These are phyloP conservation scores for Ylistrum balloti DNA, from an alignment of 1,140 invertebrate species.

Conservation along the genomic window DNA sequence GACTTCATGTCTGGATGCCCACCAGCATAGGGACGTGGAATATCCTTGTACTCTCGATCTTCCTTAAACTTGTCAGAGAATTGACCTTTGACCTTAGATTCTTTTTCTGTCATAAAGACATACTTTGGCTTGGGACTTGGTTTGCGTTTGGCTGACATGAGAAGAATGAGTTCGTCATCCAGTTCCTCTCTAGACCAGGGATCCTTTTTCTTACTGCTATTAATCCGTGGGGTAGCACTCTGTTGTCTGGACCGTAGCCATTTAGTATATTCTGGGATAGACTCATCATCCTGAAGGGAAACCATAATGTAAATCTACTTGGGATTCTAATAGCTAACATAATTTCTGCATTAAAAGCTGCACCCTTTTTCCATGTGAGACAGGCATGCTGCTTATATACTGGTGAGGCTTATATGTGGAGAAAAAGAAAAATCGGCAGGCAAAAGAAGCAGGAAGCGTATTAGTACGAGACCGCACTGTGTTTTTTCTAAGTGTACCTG, in stretches of 20 bases:
- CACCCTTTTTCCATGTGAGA: too few species aligned
- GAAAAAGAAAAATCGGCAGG: too few species aligned
- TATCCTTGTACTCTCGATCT: slow-evolving; percentile 56
- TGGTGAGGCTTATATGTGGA: too few species aligned
- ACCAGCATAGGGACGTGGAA: slow-evolving; percentile 59
- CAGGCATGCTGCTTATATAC: too few species aligned
- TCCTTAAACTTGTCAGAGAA: slow-evolving; percentile 67
- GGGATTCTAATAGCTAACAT: too few species aligned
- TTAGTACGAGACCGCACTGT: too few species aligned
- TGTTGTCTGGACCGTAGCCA: not conserved
- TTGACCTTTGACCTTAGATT: slow-evolving; percentile 56
- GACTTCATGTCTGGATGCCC: slow-evolving; percentile 57
- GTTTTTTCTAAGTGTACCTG: too few species aligned
- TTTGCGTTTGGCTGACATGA: slow-evolving; percentile 51
- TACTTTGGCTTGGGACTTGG: slow-evolving; percentile 54
- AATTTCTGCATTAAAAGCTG: too few species aligned
- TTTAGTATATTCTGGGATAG: slow-evolving; percentile 33
- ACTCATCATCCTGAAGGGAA: not conserved
- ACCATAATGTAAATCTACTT: too few species aligned
- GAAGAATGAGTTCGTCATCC: slow-evolving; percentile 51
- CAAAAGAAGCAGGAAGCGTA: too few species aligned
- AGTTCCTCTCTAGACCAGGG: slow-evolving; percentile 41
- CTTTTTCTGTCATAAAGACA: slow-evolving; percentile 68
- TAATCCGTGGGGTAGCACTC: not conserved
- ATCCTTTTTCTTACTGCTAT: not conserved